A percentile compares a stretch with the other conserved stretches of the same genome.
Conservation (phyloP, 2,888 invertebrate genomes). For the Apamea sordens region DNA sequence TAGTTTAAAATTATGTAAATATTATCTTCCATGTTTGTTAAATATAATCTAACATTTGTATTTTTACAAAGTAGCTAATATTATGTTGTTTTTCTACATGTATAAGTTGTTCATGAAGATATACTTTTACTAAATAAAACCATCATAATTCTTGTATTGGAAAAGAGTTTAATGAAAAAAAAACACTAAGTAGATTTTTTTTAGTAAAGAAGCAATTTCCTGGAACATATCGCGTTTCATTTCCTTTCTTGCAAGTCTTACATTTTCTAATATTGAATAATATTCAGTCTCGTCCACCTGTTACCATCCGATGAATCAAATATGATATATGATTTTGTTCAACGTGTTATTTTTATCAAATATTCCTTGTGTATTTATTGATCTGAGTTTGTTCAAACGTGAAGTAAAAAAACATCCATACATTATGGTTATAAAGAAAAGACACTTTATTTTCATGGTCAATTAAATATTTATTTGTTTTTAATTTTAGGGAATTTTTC, state of each 20-base stretch:
- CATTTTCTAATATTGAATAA: conserved; percentile 4
- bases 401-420: not conserved
- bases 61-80: not conserved
- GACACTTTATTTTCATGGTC: not conserved
- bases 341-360: conserved; percentile 4
- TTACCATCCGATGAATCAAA: conserved; percentile 8
- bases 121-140: not conserved
- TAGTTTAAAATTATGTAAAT: too few relatives aligned
- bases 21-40: too few relatives aligned
- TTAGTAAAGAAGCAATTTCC: not conserved
- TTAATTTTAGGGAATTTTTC: not conserved
- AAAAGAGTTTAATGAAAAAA: not conserved
- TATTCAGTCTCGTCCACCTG: conserved; percentile 18
- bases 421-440: not conserved
- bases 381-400: not conserved
- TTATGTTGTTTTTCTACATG: not conserved
- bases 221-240: conserved; percentile 4
- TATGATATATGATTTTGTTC: conserved; percentile 4
- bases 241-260: conserved; percentile 5
- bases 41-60: not conserved
- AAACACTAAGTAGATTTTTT: not conserved
- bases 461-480: not conserved
- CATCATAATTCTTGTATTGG: not conserved
- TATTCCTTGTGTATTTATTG: not conserved
- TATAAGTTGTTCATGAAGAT: not conserved